Evolutionary conservation across 2,797 vertebrate genomes (phyloP), one percentile per base, ranked within the genome.

Genomic region (Melanotaenia trifasciata): DNA sequence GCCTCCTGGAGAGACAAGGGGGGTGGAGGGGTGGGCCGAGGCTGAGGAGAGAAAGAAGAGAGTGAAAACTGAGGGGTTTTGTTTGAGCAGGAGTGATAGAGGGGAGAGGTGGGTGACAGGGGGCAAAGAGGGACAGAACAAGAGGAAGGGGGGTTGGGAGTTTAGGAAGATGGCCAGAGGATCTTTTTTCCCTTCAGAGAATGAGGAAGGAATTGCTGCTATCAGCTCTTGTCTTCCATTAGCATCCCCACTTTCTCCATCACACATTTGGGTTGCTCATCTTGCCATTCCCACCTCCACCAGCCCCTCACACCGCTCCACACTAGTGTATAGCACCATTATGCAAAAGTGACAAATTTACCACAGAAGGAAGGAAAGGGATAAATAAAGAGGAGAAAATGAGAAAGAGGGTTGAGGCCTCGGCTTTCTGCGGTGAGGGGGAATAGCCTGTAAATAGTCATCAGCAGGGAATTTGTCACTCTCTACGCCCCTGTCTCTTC

Each of bases 1-100:
- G 97, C 97, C 97, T 97, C 93, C 90, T 75, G 96, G 96, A 97
- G 96, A 96, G 97, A 96, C 84, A 81, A 92, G 94, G 93, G 94
- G 79, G 78, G 71, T 70, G 88, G 86, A 74, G 84, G 75, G 85
- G 84, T 70, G 83, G 75, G 76, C 68, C 73, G 79, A 73, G 70
- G 82, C 74, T 79, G 78, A 67, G 67, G 72, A 84, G 85, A 83
- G 80, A 86, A 71, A 81, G 74, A 64, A 86, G 65, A 62, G 76
- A 30, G 80, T 63, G 72, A 80, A 79, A 93, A 64, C 83, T 82
- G 78, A 85, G 83, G 78, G 79, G 75, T 53, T 60, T 70, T 72
- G 74, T 61, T 35, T 45, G 70, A 80, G 81, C 74, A 45, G 81
- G 75, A 75, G 76, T 58, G 75, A 74, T 80, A 70, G 81, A 84